phyloP scores from a whole-genome alignment of 2,888 invertebrate genomes.

The Serrognathus titanus region DNA sequence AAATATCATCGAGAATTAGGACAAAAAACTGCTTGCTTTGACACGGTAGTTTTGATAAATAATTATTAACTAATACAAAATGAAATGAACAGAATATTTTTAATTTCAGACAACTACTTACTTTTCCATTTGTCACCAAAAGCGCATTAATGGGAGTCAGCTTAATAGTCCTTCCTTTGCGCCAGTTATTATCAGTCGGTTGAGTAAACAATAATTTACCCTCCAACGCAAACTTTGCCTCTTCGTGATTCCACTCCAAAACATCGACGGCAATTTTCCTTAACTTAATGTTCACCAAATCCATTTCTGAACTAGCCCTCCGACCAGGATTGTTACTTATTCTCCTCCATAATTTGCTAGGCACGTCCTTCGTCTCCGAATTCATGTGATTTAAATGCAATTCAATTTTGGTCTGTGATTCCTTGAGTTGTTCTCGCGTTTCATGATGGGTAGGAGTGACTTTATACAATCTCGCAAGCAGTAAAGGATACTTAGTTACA shows the following conservation, averaged over 20 bases:
- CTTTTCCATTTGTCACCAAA: constrained; percentile 89
- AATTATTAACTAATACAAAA: too few relatives aligned
- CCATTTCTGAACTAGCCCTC: constrained; percentile 76
- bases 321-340: constrained; percentile 74
- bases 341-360: constrained; percentile 85
- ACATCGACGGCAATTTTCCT: constrained; percentile 92
- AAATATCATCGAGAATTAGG: background rate
- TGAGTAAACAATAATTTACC: constrained; percentile 84
- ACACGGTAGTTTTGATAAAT: too few relatives aligned
- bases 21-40: background rate
- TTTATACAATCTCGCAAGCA: constrained; percentile 85
- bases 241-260: constrained; percentile 91
- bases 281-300: constrained; percentile 84
- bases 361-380: constrained; percentile 86
- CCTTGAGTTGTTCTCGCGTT: constrained; percentile 76
- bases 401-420: constrained; percentile 90
- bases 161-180: constrained; percentile 84
- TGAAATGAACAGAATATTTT: background rate
- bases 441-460: constrained; percentile 83
- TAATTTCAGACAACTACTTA: constrained; percentile 43
- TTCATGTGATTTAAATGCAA: constrained; percentile 92
- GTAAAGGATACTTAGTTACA: constrained; percentile 93
- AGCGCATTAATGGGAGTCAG: constrained; percentile 84
- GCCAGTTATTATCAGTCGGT: constrained; percentile 88
- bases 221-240: constrained; percentile 86